Percentiles rank a stretch among this genome's conserved stretches.
These are phyloP conservation scores for Origma solitaria DNA, from an alignment of 2,113 vertebrate species.

Conservation along the genomic window DNA sequence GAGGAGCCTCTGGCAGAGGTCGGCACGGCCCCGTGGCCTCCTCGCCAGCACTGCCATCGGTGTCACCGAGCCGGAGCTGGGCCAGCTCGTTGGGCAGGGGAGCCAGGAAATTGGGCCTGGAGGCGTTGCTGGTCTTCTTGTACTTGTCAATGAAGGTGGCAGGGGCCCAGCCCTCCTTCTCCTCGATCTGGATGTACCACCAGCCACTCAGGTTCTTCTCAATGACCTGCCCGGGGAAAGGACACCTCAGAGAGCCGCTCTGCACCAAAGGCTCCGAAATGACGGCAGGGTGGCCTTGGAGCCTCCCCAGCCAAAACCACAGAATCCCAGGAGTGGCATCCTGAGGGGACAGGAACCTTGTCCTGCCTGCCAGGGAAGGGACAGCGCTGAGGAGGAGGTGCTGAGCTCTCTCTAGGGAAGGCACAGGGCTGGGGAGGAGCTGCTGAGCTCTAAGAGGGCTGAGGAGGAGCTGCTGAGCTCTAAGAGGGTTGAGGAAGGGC, in stretches of 20 bases:
- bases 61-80: slow-evolving; percentile 78
- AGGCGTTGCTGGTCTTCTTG: slow-evolving; percentile 93
- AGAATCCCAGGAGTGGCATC: not conserved
- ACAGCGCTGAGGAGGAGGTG: not conserved
- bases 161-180: slow-evolving; percentile 97
- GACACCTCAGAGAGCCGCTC: not conserved
- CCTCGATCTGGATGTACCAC: slow-evolving; percentile 99
- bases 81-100: slow-evolving; percentile 88
- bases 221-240: slow-evolving; percentile 79
- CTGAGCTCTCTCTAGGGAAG: too few species aligned
- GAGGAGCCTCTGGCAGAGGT: slow-evolving; percentile 88
- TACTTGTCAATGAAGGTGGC: slow-evolving; percentile 96
- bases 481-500: too few species aligned
- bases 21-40: slow-evolving; percentile 78
- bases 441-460: too few species aligned
- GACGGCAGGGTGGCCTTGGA: not conserved
- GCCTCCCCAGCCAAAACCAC: not conserved
- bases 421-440: not conserved
- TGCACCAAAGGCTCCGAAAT: not conserved
- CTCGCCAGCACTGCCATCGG: slow-evolving; percentile 37
- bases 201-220: slow-evolving; percentile 96
- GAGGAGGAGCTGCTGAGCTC: too few species aligned
- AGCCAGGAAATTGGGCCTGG: slow-evolving; percentile 91
- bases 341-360: not conserved
- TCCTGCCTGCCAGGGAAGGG: not conserved